Base-by-base conservation (phyloP, 1,140 invertebrate genomes). In the Rhopalosiphum maidis region DNA sequence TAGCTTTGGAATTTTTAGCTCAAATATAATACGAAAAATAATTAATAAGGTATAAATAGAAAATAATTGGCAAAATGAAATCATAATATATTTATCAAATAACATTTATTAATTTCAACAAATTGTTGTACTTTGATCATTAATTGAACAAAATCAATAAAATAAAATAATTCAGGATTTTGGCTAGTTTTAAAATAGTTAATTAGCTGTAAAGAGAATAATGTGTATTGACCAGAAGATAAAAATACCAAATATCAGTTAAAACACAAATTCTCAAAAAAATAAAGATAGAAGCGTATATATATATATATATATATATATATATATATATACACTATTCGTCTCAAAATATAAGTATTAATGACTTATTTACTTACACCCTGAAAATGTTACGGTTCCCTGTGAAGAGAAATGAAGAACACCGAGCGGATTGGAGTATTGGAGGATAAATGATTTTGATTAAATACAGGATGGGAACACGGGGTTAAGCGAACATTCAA, bases 331-430 rank as follows among this genome's bases (percentile, higher is more conserved):
- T 83, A 85, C 23, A 85, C 11, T 22, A 85, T 85, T 85, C 22
- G 23, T 25, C 37, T 85, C 83, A 41, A 85, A 85, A 85, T 41
- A 85, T 85, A 77, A 77, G 60, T 85, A 85, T 85, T 25, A 85
- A 85, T 90, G 30, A 77, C 60, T 68, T 77, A 60, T 90, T 60
- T 90, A 90, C 51, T 43, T 90, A 60, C 55, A 90, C 89, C 89
- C 89, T 90, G 89, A 90, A 90, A 90, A 60, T 90, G 54, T 90
- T 90, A 55, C 89, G 89, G 43, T 60, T 90, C 89, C 89, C 89
- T 90, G 89, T 90, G 89, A 90, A 60, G 55, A 90, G 51, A 30
- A 89, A 89, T 89, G 35, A 43, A 90, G 54, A 90, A 90, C 89
- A 68, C 54, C 37, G 25, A 43, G 23, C 54, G 89, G 54, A n/a